These are phyloP conservation scores for Pyxicephalus adspersus DNA, from an alignment of 2,113 vertebrate species.

Conservation along the genomic window DNA sequence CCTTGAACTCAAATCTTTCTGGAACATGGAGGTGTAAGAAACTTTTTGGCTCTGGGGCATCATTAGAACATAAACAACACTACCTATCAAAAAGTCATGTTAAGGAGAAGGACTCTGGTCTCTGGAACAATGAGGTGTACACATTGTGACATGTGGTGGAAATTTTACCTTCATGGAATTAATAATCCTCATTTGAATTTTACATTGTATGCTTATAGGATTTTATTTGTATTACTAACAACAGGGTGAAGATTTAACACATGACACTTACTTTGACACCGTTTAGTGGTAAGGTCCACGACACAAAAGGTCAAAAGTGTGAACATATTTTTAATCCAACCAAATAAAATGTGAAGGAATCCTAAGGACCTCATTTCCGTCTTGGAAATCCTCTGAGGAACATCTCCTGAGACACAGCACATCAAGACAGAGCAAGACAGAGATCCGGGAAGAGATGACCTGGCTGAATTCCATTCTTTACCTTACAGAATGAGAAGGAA, in stretches of 20 bases:
- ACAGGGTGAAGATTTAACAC: not conserved
- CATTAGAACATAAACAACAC: too few species aligned
- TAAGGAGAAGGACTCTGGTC: too few species aligned
- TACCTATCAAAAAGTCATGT: too few species aligned
- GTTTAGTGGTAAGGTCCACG: not conserved
- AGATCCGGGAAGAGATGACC: not conserved
- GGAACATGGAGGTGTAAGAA: too few species aligned
- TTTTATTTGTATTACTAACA: not conserved
- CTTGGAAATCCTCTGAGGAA: not conserved
- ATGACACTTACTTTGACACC: not conserved
- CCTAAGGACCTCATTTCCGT: constrained; percentile 46
- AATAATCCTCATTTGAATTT: too few species aligned
- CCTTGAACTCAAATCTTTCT: too few species aligned
- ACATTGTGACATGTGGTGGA: too few species aligned
- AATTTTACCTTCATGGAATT: too few species aligned
- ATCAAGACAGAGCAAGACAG: not conserved
- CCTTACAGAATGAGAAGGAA: too few species aligned
- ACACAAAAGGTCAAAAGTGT: not conserved
- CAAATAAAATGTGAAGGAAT: not conserved
- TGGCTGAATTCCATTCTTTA: not conserved
- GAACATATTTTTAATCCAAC: not conserved
- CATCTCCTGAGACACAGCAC: not conserved
- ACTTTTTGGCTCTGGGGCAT: too few species aligned
- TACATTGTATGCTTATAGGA: not conserved
- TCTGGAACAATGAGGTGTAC: too few species aligned